phyloP scores from a whole-genome alignment of 2,888 invertebrate genomes.

The Darwinula stevensoni region DNA sequence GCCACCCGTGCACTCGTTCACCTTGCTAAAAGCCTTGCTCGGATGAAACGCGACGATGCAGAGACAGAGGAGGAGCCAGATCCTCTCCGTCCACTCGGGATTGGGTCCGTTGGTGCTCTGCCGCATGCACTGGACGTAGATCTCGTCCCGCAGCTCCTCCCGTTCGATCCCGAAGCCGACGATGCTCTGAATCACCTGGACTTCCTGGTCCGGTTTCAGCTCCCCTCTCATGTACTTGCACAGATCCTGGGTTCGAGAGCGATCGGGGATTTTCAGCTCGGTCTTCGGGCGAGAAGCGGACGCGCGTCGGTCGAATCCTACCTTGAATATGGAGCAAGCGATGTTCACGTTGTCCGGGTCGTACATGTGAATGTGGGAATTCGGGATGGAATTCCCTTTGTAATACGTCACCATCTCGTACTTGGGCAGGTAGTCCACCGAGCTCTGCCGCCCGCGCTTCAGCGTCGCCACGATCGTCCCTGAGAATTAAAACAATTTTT shows the following conservation, averaged over 20 bases:
- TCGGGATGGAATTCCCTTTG: conserved; percentile 59
- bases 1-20: too few species aligned
- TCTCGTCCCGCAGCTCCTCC: conserved; percentile 71
- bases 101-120: conserved; percentile 69
- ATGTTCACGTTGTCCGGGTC: conserved; percentile 75
- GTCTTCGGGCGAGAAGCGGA: too few species aligned
- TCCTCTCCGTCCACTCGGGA: conserved; percentile 45
- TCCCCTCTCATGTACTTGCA: conserved; percentile 72
- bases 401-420: conserved; percentile 77
- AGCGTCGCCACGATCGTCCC: conserved; percentile 50
- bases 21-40: conserved; percentile 42
- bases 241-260: conserved; percentile 31
- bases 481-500: not conserved
- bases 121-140: conserved; percentile 58
- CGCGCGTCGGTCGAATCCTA: too few species aligned
- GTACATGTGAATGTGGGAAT: conserved; percentile 76
- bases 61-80: conserved; percentile 65
- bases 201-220: conserved; percentile 48
- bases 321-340: conserved; percentile 65
- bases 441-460: conserved; percentile 34
- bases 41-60: conserved; percentile 79
- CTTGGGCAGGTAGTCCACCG: conserved; percentile 40
- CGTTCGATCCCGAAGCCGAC: conserved; percentile 62
- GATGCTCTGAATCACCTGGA: conserved; percentile 49
- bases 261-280: not conserved